phyloP scores from a whole-genome alignment of 2,797 vertebrate species.

The Momotus momota region DNA sequence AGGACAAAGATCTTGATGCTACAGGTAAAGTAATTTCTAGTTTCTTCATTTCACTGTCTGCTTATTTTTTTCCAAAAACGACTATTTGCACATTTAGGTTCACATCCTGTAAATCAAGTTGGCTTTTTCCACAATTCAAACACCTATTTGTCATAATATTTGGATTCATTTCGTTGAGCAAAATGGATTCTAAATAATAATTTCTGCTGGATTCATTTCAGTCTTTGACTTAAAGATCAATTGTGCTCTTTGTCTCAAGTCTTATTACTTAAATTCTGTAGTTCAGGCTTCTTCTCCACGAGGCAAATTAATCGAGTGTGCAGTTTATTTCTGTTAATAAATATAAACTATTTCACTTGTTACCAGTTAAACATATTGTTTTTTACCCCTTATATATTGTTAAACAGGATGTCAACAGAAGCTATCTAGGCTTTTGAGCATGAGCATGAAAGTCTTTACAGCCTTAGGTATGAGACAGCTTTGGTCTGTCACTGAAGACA shows the following conservation, averaged over 20 bases:
- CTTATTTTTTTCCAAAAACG: not conserved
- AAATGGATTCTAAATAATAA: not conserved
- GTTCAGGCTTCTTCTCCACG: not conserved
- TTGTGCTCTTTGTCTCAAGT: not conserved
- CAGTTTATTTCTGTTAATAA: not conserved
- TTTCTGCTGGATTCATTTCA: not conserved
- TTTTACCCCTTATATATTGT: not conserved
- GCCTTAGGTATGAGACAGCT: not conserved
- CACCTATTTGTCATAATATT: not conserved
- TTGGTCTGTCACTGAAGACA: not conserved
- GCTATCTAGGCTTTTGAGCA: not conserved
- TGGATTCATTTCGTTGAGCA: not conserved
- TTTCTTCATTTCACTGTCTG: not conserved
- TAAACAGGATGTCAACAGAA: not conserved
- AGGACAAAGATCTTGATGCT: not conserved
- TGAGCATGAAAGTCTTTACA: not conserved
- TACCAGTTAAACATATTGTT: not conserved
- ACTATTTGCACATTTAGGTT: not conserved
- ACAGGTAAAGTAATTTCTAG: not conserved
- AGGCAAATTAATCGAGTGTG: not conserved
- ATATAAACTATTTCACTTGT: not conserved
- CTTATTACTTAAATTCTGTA: not conserved
- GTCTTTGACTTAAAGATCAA: not conserved
- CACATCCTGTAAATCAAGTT: not conserved
- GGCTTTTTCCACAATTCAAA: not conserved